Evolutionary conservation across 2,113 vertebrate species (phyloP).

Genomic region (Datnioides undecimradiatus): DNA sequence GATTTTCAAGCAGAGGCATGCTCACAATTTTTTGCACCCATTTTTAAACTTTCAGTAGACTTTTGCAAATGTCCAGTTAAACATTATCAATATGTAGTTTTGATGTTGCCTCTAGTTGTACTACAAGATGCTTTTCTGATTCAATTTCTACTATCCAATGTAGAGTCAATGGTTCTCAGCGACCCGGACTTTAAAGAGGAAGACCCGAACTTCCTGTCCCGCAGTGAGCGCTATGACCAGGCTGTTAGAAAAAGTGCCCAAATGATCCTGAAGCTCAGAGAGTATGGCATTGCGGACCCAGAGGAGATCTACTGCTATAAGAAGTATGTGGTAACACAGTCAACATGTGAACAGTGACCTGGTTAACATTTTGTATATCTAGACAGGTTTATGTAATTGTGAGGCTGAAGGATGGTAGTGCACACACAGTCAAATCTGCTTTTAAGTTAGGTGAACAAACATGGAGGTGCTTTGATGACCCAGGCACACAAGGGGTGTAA

Average conservation of each 20-base stretch:
- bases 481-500: neutral
- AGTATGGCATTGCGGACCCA: constrained; percentile 92
- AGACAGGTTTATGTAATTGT: neutral
- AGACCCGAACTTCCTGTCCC: constrained; percentile 93
- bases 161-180: constrained; percentile 90
- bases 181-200: constrained; percentile 93
- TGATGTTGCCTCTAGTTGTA: neutral
- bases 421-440: neutral
- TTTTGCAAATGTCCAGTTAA: neutral
- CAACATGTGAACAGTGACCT: neutral
- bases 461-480: neutral
- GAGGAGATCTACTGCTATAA: constrained; percentile 95
- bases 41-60: neutral
- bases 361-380: neutral
- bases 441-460: neutral
- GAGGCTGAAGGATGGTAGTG: neutral
- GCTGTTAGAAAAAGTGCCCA: constrained; percentile 91
- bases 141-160: constrained; percentile 6
- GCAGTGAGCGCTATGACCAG: constrained; percentile 93
- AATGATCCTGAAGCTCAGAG: constrained; percentile 92
- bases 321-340: constrained; percentile 82
- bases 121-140: constrained; percentile 1
- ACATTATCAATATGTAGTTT: neutral
- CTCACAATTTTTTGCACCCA: neutral
- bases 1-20: no score